phyloP scores from a whole-genome alignment of 2,113 vertebrate species.

The Cyanoderma ruficeps region DNA sequence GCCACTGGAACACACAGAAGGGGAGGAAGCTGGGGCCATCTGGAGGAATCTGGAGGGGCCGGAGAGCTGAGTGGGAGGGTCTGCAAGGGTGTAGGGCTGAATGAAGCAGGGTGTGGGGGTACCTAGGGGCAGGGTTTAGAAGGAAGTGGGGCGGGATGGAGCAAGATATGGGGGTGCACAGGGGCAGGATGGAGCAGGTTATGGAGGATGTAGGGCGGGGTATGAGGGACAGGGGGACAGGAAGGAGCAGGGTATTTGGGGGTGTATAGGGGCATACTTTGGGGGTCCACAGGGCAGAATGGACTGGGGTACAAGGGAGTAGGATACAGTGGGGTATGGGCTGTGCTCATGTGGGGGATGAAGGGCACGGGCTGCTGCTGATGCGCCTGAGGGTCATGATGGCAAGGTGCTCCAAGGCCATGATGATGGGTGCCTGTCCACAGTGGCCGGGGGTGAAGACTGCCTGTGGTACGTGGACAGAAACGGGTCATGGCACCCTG shows the following conservation, averaged over 20 bases:
- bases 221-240: not conserved
- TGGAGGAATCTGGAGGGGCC: not conserved
- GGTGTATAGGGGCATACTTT: not conserved
- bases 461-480: constrained; percentile 55
- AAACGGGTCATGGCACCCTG: constrained; percentile 49
- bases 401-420: not conserved
- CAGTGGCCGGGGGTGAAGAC: constrained; percentile 17
- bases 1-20: not conserved
- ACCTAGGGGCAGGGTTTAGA: not conserved
- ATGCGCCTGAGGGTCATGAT: not conserved
- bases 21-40: not conserved
- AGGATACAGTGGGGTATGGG: not conserved
- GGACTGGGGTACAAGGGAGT: fast-evolving
- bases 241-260: not conserved
- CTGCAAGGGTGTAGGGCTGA: not conserved
- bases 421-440: not conserved
- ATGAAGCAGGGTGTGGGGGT: not conserved
- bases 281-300: too few species aligned
- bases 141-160: not conserved
- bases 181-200: not conserved
- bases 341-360: not conserved
- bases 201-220: not conserved
- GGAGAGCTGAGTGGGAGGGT: not conserved
- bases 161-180: not conserved
- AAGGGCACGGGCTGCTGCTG: not conserved